Base-by-base conservation (phyloP, 2,888 invertebrate genomes). In the Cheilosia variabilis region DNA sequence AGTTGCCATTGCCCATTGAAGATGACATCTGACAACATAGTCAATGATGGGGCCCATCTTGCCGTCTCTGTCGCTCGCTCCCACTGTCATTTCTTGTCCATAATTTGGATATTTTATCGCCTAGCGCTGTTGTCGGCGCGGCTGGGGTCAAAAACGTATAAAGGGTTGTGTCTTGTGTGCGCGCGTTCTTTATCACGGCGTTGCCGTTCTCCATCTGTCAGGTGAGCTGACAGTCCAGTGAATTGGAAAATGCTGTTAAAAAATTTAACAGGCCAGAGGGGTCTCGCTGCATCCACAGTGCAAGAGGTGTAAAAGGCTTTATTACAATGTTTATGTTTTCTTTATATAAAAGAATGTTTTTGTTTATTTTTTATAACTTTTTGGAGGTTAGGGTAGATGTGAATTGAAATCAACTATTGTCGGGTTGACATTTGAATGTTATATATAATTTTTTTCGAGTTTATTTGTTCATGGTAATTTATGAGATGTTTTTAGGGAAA, bases 1-100 rank as follows among this genome's bases (percentile, higher is more conserved):
- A 86, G 76, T 76, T 86, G 76, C 47, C 81, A 77, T 76, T 86
- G 86, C 86, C 84, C 81, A 86, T 81, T 84, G 69, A 86, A 71
- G 80, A 86, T 86, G 86, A 86, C 86, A 86, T 86, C 86, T 86
- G 86, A 86, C 86, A 86, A 86, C 81, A 81, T 81, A 81, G 86
- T 86, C 86, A 86, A 81, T 81, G 81, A 66, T 60, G 76, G 47
- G 50, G 57, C 75, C 66, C 10, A 34, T 41, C 55, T 34, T n/a
- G 31, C 52, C 22, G 43, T 57, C 69, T 24, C 68, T 79, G 47
- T 68, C 50, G 58, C 58, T 27, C 80, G 76, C 75, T 62, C 63
- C 60, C 76, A 62, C 76, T 75, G 76, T 86, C 86, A 86, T 66
- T 76, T 45, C 57, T 68, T 81, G 63, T 68, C 86, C 81, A 81